Base-by-base conservation (phyloP, 2,888 invertebrate species). In the Arctia plantaginis region DNA sequence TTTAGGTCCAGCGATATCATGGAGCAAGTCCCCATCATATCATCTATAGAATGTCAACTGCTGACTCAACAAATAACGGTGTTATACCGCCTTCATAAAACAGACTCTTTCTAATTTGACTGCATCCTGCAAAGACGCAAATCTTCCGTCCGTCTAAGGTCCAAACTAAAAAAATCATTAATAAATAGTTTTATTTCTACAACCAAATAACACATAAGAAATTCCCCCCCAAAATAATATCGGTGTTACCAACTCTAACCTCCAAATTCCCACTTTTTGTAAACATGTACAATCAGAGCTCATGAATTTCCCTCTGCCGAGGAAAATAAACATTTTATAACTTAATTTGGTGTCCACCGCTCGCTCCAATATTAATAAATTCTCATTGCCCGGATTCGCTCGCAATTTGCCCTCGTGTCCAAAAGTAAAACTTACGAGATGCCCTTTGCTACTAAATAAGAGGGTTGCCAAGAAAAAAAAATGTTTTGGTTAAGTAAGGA, bases 361-460 rank as follows among this genome's bases (percentile, higher is more conserved):
- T 84, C 87, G 91, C 91, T 91, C 84, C 94, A 95, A 95, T 95
- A 95, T 95, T 94, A 95, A 95, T 95, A 95, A 95, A 95, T 95
- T 95, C 94, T 94, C 93, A 94, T 95, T 93, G 89, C 86, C 90
- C 85, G 92, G 93, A 93, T 93, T 94, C 92, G 91, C 91, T 89
- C 90, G 93, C 95, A 95, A 95, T 95, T 94, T 94, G 93, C 94
- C 91, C 90, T 85, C 88, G 92, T 90, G 89, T 87, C 90, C 89
- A 88, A 90, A 90, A 92, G 91, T 89, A 89, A 91, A 94, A 94
- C 93, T 95, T 95, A 95, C 90, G 95, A 91, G 83, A 82, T 86
- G 89, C 91, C 93, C 92, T 91, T 90, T 86, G 51, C 79, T 89
- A 90, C 90, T 92, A 92, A 93, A 93, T 93, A 94, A 93, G 89